Percentiles rank a stretch among this genome's conserved stretches.
Conservation (phyloP, 1,140 invertebrate genomes). For the Euglossa dilemma region DNA sequence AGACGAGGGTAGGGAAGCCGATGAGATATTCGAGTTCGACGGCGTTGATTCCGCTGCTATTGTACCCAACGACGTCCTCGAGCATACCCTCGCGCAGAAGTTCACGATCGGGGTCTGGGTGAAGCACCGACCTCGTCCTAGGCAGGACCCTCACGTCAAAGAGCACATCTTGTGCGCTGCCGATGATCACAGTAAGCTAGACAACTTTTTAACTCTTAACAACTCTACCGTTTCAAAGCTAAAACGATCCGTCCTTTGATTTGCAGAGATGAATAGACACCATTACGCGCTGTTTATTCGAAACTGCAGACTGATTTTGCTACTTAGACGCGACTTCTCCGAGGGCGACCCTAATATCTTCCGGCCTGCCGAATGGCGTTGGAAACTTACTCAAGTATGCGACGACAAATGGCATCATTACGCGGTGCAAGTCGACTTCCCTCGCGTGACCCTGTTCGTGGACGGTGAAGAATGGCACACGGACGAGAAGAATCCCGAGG, state of each 20-base stretch:
- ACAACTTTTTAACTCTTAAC: too few relatives aligned
- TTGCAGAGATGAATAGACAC: conserved; percentile 97
- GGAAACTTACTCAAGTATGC: conserved; percentile 95
- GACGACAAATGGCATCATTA: conserved; percentile 99
- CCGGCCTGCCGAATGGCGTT: conserved; percentile 98
- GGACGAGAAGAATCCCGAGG: conserved; percentile 94
- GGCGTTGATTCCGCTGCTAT: conserved; percentile 92
- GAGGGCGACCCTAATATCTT: conserved; percentile 97
- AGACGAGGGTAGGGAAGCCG: conserved; percentile 94
- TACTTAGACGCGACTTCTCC: conserved; percentile 95
- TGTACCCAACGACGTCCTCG: conserved; percentile 88
- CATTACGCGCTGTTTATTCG: conserved; percentile 98
- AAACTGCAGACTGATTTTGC: conserved; percentile 96
- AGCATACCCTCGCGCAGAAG: conserved; percentile 89
- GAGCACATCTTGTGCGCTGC: conserved; percentile 98
- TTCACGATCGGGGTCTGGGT: conserved; percentile 97
- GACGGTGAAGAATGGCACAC: conserved; percentile 93
- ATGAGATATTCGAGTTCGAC: conserved; percentile 97
- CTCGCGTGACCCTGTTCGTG: conserved; percentile 93
- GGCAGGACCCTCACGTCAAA: conserved; percentile 93
- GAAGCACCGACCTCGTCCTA: conserved; percentile 89
- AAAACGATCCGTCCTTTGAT: conserved; percentile 55
- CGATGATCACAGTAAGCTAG: conserved; percentile 96
- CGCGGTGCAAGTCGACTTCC: conserved; percentile 95
- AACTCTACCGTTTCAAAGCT: conserved; percentile 1